Conservation (phyloP, 1,140 invertebrate species). For the Macrobrachium rosenbergii region DNA sequence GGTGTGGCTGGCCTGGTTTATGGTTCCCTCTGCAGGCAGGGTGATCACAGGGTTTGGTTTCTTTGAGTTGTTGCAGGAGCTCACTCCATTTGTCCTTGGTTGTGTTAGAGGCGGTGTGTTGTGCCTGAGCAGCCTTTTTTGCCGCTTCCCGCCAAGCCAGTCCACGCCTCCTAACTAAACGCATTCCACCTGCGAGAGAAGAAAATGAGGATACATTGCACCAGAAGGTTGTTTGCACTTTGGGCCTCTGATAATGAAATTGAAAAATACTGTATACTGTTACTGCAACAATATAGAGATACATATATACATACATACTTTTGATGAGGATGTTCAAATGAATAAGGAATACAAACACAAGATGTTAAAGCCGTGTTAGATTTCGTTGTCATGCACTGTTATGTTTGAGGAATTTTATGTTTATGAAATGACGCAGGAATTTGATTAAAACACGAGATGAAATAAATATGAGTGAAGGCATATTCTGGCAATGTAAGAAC, state of each 20-base stretch:
- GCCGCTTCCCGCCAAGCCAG: slow-evolving; percentile 51
- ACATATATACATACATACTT: too few relatives aligned
- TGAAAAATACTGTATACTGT: too few relatives aligned
- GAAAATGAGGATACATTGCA: background rate
- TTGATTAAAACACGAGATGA: too few relatives aligned
- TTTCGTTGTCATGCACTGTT: too few relatives aligned
- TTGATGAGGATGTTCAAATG: too few relatives aligned
- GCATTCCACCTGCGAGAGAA: slow-evolving; percentile 4
- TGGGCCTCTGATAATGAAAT: background rate
- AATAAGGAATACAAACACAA: too few relatives aligned
- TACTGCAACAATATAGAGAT: too few relatives aligned
- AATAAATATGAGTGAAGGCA: too few relatives aligned
- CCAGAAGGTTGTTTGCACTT: background rate
- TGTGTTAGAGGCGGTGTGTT: background rate
- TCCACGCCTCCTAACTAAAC: slow-evolving; percentile 43
- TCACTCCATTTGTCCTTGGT: slow-evolving; percentile 33
- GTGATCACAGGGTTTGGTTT: slow-evolving; percentile 32
- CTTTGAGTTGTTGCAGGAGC: slow-evolving; percentile 41
- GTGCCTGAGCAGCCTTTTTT: slow-evolving; percentile 29
- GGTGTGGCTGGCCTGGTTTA: slow-evolving; percentile 28
- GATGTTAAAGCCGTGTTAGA: too few relatives aligned
- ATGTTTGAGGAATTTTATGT: too few relatives aligned
- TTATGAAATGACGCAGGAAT: too few relatives aligned
- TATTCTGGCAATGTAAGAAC: too few relatives aligned
- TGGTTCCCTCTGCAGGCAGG: slow-evolving; percentile 41